Conservation (phyloP, 2,113 vertebrate genomes). For the Alexandromys fortis region DNA sequence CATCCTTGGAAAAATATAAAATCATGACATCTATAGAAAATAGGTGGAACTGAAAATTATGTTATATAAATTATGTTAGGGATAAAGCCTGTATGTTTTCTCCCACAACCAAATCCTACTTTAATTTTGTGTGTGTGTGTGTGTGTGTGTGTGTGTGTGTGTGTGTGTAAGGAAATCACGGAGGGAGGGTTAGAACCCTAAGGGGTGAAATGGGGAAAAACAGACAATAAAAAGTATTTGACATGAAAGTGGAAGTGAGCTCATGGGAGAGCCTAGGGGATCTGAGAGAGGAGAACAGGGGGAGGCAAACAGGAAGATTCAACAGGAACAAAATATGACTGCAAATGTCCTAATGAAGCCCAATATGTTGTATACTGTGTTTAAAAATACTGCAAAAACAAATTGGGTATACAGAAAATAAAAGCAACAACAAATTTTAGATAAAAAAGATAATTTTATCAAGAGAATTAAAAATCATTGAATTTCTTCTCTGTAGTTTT, state of each 20-base stretch:
- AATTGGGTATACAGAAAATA: background rate
- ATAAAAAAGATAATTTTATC: background rate
- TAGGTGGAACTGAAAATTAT: background rate
- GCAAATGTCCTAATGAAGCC: background rate
- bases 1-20: background rate
- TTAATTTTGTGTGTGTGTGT: background rate
- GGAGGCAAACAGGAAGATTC: background rate
- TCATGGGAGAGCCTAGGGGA: background rate
- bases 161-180: background rate
- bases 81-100: background rate
- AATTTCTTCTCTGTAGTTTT: background rate
- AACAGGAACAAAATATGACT: background rate
- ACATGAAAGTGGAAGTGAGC: background rate
- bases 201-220: background rate
- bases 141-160: background rate
- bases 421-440: background rate
- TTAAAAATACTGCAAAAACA: background rate
- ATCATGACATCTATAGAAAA: background rate
- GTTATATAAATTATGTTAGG: background rate
- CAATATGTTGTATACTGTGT: background rate
- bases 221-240: too few species aligned
- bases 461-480: background rate
- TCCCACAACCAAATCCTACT: background rate
- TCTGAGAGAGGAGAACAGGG: background rate
- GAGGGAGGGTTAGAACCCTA: too few species aligned